Percentiles rank a stretch among this genome's conserved stretches.
These are phyloP conservation scores for Myotis yumanensis DNA, from an alignment of 2,113 vertebrate genomes.

Conservation along the genomic window DNA sequence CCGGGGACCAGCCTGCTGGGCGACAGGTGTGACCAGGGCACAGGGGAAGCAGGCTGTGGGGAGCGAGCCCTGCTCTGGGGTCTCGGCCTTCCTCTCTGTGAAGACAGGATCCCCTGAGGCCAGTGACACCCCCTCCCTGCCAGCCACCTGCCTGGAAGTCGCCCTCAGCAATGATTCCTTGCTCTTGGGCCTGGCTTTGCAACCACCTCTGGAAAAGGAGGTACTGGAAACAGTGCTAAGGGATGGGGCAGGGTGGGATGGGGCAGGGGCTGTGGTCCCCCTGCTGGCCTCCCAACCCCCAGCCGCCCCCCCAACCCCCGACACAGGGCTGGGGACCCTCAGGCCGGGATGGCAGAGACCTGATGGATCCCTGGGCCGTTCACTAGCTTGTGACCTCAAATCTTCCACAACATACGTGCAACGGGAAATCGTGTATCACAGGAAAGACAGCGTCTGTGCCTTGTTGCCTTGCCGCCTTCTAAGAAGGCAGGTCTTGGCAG, in stretches of 20 bases:
- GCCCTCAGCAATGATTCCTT: background rate
- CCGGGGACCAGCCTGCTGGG: background rate
- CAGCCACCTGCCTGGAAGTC: background rate
- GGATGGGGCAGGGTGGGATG: background rate
- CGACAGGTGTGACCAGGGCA: background rate
- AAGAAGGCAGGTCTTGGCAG: background rate
- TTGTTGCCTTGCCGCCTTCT: background rate
- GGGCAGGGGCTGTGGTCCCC: background rate
- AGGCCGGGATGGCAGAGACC: rapidly evolving
- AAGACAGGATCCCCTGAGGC: background rate
- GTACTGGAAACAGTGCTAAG: background rate
- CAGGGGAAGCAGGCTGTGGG: background rate
- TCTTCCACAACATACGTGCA: background rate
- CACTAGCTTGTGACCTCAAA: background rate
- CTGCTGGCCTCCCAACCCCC: background rate
- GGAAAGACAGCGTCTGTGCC: background rate
- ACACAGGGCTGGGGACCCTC: background rate
- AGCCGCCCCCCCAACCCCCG: background rate
- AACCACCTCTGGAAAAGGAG: background rate
- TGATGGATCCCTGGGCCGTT: background rate
- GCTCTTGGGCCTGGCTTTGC: background rate
- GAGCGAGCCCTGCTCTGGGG: rapidly evolving
- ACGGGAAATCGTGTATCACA: background rate
- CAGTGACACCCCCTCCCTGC: background rate
- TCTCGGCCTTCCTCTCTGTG: background rate